A percentile compares a stretch with the other conserved stretches of the same genome.
Conservation (phyloP, 2,888 invertebrate genomes). For the Tinea pellionella region DNA sequence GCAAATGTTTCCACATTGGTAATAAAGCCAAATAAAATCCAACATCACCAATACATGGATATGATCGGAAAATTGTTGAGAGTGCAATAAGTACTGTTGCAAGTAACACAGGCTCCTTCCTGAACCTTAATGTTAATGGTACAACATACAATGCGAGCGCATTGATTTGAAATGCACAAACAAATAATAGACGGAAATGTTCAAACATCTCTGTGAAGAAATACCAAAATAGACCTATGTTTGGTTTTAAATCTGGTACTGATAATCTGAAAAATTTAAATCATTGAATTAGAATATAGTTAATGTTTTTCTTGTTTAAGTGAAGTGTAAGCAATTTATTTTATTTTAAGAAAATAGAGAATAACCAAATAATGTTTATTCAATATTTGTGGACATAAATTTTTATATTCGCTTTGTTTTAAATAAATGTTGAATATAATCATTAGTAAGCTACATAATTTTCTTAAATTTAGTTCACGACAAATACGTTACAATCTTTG, state of each 20-base stretch:
- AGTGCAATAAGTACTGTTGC: constrained; percentile 84
- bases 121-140: constrained; percentile 84
- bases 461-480: too few species aligned
- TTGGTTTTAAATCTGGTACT: constrained; percentile 95
- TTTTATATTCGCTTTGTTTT: too few species aligned
- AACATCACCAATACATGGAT: constrained; percentile 96
- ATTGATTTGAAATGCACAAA: constrained; percentile 97
- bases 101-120: constrained; percentile 82
- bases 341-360: too few species aligned
- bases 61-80: constrained; percentile 91
- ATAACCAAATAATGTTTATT: too few species aligned
- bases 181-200: constrained; percentile 94
- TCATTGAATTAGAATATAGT: constrained; percentile 15
- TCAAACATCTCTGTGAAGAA: constrained; percentile 99
- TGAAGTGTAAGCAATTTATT: neutral
- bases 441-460: too few species aligned
- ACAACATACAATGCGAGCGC: constrained; percentile 90
- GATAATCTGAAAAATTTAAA: constrained; percentile 74
- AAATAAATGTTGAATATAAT: too few species aligned
- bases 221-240: constrained; percentile 99
- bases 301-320: too few species aligned
- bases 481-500: too few species aligned
- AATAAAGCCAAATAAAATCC: constrained; percentile 90
- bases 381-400: too few species aligned
- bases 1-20: constrained; percentile 91